Evolutionary conservation across 2,888 invertebrate genomes (phyloP), one percentile per base, ranked within the genome.

Genomic region (Lagria hirta): DNA sequence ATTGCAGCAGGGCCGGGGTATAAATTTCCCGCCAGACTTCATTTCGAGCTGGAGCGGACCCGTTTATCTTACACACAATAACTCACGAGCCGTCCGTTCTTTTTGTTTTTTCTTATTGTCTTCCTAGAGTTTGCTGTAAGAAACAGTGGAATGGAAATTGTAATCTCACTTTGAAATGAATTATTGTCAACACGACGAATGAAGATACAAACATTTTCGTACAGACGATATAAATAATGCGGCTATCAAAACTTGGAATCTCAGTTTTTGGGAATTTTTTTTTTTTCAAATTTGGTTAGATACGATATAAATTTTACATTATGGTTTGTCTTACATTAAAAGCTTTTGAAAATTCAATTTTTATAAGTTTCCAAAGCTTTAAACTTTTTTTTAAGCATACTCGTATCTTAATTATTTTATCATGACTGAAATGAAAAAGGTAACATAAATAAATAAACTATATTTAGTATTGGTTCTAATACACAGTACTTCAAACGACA

Each of bases 21-120:
- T 72, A 72, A 72, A 72, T 72, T 71, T 70, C 79, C 72, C 72
- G 71, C 77, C 71, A 72, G 80, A 81, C 81, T 81, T 81, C 81
- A 81, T 81, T 81, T 81, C 80, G 81, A 79, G 77, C 77, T 75
- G 76, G 79, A 79, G 79, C 77, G 77, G 76, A 75, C 79, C 78
- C 81, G 80, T 81, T 81, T 81, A 81, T 81, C 80, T 81, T 81
- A 75, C 78, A 76, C 74, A 76, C 77, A 80, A 81, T 81, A 80
- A 81, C 75, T 81, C 80, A 71, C 70, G 56, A 58, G 64, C 65
- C 68, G 70, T 70, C 71, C 69, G 64, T 66, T 62, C 66, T 68
- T 69, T 68, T 61, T 66, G 63, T 64, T 61, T 57, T 68, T 65
- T 64, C 68, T 68, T 68, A 68, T 69, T 69, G 69, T 70, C 69